Conservation (phyloP, 2,888 invertebrate species). For the Anthrax anthrax region DNA sequence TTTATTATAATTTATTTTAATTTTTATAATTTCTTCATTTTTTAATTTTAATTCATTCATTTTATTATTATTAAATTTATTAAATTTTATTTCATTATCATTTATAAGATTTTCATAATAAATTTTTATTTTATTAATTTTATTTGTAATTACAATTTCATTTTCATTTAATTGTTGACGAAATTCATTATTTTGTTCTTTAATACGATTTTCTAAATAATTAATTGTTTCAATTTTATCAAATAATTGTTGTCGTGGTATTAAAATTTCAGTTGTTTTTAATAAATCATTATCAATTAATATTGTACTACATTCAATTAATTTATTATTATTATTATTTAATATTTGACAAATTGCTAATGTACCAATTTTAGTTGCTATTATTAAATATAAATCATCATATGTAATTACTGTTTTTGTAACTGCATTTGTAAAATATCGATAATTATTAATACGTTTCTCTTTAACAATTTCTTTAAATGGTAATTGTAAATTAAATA, state of each 20-base stretch:
- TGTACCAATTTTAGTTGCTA: slow-evolving; percentile 61
- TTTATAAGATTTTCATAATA: not conserved
- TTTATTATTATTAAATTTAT: not conserved
- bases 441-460: slow-evolving; percentile 26
- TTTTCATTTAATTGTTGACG: slow-evolving; percentile 71
- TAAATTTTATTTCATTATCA: not conserved
- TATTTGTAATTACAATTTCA: slow-evolving; percentile 37
- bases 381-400: slow-evolving; percentile 63
- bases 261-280: slow-evolving; percentile 68
- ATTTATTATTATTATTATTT: slow-evolving; percentile 41
- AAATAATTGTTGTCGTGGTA: slow-evolving; percentile 60
- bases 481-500: slow-evolving; percentile 58
- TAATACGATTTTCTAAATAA: slow-evolving; percentile 47
- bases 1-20: slow-evolving; percentile 52
- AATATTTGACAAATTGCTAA: slow-evolving; percentile 70
- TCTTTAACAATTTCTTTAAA: slow-evolving; percentile 32
- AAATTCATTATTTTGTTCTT: slow-evolving; percentile 77
- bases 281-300: slow-evolving; percentile 46
- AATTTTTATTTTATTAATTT: not conserved
- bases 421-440: slow-evolving; percentile 40
- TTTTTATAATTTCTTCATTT: slow-evolving; percentile 57
- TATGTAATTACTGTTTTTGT: slow-evolving; percentile 53
- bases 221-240: slow-evolving; percentile 59
- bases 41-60: slow-evolving; percentile 43
- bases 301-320: slow-evolving; percentile 47